Percentiles rank a stretch among this genome's conserved stretches.
Conservation (phyloP, 2,888 invertebrate genomes). For the Geotrupes spiniger region DNA sequence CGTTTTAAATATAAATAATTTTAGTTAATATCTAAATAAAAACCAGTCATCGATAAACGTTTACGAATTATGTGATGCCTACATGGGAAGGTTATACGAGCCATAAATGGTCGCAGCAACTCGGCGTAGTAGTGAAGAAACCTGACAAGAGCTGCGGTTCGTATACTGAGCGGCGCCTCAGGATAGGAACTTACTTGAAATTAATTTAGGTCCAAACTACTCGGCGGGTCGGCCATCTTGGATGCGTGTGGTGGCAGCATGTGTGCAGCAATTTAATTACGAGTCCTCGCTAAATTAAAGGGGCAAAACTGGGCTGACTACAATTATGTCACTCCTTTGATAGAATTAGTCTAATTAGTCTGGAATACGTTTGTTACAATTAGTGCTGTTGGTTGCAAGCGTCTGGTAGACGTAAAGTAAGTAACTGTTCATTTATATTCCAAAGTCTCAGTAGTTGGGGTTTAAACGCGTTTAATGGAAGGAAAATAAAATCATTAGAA, state of each 20-base stretch:
- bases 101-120: constrained; percentile 38
- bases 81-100: constrained; percentile 19
- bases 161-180: constrained; percentile 22
- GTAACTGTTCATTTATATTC: no score
- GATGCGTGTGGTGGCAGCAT: constrained; percentile 44
- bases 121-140: constrained; percentile 26
- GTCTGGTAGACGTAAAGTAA: not conserved
- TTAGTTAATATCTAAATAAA: no score
- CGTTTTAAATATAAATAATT: no score
- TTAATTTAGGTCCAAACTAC: constrained; percentile 48
- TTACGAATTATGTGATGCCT: constrained; percentile 22
- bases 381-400: constrained; percentile 10
- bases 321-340: constrained; percentile 45
- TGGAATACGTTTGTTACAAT: constrained; percentile 24
- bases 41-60: constrained; percentile 15
- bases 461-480: no score
- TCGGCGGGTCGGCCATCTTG: constrained; percentile 40
- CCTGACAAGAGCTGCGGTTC: constrained; percentile 21
- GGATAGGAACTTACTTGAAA: constrained; percentile 44
- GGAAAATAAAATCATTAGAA: no score
- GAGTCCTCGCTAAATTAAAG: constrained; percentile 48
- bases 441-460: no score
- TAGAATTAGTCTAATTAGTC: constrained; percentile 46
- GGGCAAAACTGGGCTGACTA: constrained; percentile 46
- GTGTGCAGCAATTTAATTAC: constrained; percentile 48